phyloP scores from a whole-genome alignment of 2,888 invertebrate genomes.

The Zaprionus bogoriensis region DNA sequence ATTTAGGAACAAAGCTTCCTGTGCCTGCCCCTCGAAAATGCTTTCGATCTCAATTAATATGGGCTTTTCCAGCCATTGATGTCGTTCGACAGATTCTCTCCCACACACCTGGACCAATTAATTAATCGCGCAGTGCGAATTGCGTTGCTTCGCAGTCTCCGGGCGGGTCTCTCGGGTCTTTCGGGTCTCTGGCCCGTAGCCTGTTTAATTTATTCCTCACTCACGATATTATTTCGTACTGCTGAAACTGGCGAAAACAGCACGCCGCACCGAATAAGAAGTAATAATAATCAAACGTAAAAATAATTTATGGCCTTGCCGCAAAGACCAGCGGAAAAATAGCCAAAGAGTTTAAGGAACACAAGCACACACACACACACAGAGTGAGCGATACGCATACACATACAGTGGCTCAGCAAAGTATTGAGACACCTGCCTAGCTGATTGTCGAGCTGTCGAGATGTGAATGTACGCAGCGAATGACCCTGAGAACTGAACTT shows the following conservation, averaged over 20 bases:
- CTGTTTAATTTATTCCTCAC: constrained; percentile 75
- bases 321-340: constrained; percentile 50
- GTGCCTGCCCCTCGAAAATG: background rate
- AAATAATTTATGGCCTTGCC: constrained; percentile 72
- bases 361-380: too few species aligned
- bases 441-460: background rate
- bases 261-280: constrained; percentile 53
- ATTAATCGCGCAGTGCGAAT: constrained; percentile 30
- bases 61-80: constrained; percentile 9
- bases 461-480: background rate
- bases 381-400: too few species aligned
- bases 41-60: constrained; percentile 17
- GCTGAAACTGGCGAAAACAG: constrained; percentile 56
- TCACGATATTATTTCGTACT: constrained; percentile 46
- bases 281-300: constrained; percentile 75
- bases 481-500: too few species aligned
- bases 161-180: constrained; percentile 17
- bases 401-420: background rate
- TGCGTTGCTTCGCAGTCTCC: background rate
- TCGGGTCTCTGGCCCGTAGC: constrained; percentile 24
- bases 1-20: constrained; percentile 1
- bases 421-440: background rate
- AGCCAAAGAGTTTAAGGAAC: constrained; percentile 37
- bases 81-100: constrained; percentile 1
- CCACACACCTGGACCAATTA: constrained; percentile 45